Evolutionary conservation across 1,140 invertebrate species (phyloP), one percentile per base, ranked within the genome.

Genomic region (Caenorhabditis briggsae): DNA sequence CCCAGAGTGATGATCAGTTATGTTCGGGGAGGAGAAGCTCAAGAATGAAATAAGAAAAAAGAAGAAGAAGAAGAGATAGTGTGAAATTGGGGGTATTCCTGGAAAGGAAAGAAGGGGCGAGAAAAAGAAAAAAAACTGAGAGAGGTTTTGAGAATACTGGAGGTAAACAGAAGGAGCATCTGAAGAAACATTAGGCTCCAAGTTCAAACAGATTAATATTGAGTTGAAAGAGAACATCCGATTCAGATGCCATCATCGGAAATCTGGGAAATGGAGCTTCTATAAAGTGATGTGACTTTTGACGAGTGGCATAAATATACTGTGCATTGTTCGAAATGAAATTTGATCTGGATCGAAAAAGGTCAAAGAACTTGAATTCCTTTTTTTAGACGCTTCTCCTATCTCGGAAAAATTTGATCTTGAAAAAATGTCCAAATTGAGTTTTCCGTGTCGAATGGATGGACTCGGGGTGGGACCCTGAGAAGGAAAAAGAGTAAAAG

Each of bases 361-460:
- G 64, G 41, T 46, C 64, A 70, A 70, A 43, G 64, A 70, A 46
- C 64, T 70, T 9, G 61, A 64, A 64, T 33, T 33, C 33, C 33
- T 33, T 33, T 33, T n/a, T 33, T 33, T 33, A 33, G 33, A 64
- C 25, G 14, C 14, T n/a, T 18, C 56, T 58, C 56, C 16, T 16
- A 16, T 58, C 56, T 58, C n/a, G n/a, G 18, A 58, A 58, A 7
- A n/a, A 58, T n/a, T 58, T n/a, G 18, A 20, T 46, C 46, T 14
- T 46, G 70, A 78, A 78, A 53, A 78, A n/a, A 78, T 50, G 70
- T 50, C 70, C 70, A 50, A 78, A 78, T 78, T 78, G 70, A 78
- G 70, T 78, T 78, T 50, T 78, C 11, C 43, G 70, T 23, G 70
- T 74, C 41, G 43, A 53, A 48, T 70, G 20, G 9, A 46, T 65